Evolutionary conservation across 2,113 vertebrate genomes (phyloP), one percentile per base, ranked within the genome.

Genomic region (Odocoileus virginianus): DNA sequence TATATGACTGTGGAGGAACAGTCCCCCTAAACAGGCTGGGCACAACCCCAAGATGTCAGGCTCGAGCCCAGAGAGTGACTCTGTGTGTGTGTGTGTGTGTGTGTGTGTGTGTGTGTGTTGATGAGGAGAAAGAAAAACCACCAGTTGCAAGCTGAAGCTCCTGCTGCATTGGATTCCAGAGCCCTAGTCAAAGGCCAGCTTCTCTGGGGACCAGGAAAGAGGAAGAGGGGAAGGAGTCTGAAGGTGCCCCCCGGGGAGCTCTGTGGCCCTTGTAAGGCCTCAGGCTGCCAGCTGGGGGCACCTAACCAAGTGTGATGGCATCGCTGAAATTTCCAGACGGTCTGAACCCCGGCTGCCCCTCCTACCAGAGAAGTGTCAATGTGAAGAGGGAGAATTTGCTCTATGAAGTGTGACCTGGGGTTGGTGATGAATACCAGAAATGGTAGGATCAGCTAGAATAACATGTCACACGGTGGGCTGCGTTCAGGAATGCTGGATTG

Each of bases 401-500:
- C 95, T 89, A 27, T 97, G 95, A 92, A 76, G 74, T 97, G 95
- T 97, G 93, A 95, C 93, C 97, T 25, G 55, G 74, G 81, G 83
- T 96, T 90, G 96, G 89, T 25, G 95, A 95, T 90, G 98, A 98
- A 94, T 57, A 76, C 79, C 94, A 89, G 98, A 90, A 91, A 95
- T 87, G 95, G 95, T 95, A 82, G 95, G 74, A 97, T 97, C 96
- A 91, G 87, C 95, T 97, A 95, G 97, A 98, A 97, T 97, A 98
- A 98, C 97, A 95, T 98, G 97, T 98, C 96, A 96, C 97, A 97
- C 11, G 30, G 97, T 96, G 95, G 96, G 91, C 97, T 97, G 98
- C 47, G 0, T 89, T 91, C 98, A 83, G 96, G 84, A 96, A 97
- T 94, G 97, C 91, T 13, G 93, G 94, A 83, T 91, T 96, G 89